Evolutionary conservation across 2,797 vertebrate species (phyloP), one percentile per base, ranked within the genome.

Genomic region (Decapterus maruadsi): DNA sequence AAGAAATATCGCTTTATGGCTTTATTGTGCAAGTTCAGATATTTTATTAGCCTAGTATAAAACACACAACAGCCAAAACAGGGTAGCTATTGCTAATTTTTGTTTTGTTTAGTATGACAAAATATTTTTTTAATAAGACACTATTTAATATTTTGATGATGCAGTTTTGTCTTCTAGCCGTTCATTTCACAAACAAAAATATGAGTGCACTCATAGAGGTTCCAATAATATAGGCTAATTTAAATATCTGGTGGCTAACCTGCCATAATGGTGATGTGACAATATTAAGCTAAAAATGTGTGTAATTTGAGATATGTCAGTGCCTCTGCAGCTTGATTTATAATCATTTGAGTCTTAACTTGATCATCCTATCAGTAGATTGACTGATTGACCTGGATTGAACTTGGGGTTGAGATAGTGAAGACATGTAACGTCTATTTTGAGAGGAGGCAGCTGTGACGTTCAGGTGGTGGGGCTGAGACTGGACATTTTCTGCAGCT

Each of bases 381-480:
- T 20, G 12, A 43, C 16, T 3, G 20, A 16, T 34, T 10, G 19
- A 65, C 19, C 2, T 68, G 29, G 42, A 55, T 17, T 38, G 42
- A 56, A 50, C 54, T 50, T 3, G 5, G 2, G 10, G 19, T 11
- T 50, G 45, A 54, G 19, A 26, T 6, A 14, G 59, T 3, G 2
- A 50, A 75, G 57, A 75, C 64, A 53, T 72, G 61, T 13, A 8
- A 2, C 8, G 31, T 61, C 43, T 75, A 42, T 83, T 75, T 57
- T 36, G 38, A 79, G 55, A n/a, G 5, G 40, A 55, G 20, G 63
- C 51, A 65, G 61, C 75, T 71, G 60, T 58, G 29, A 62, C 67
- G 60, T 77, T 75, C 59, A 77, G 26, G 26, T 26, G 72, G 57
- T 82, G 55, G 73, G 60, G 72, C 43, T 14, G 26, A 64, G 42